These are phyloP conservation scores for Chunga burmeisteri DNA, from an alignment of 2,113 vertebrate genomes.

Conservation along the genomic window DNA sequence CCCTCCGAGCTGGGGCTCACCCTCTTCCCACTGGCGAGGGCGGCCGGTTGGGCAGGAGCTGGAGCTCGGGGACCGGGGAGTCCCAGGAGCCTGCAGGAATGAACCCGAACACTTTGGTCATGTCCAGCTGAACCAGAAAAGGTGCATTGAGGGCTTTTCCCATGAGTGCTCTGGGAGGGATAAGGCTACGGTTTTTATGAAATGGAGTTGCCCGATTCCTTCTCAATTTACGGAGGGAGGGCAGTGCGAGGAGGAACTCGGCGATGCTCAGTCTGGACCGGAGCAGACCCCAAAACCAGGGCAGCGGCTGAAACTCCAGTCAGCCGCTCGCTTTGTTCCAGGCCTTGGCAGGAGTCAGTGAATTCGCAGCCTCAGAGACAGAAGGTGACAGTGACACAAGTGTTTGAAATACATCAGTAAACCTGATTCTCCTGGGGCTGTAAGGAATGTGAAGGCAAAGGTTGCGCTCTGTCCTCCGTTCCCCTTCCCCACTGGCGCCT, in stretches of 20 bases:
- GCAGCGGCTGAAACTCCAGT: neutral
- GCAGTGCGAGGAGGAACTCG: neutral
- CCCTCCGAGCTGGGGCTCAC: neutral
- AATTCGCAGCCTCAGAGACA: neutral
- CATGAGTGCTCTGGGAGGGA: neutral
- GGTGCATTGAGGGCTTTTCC: neutral
- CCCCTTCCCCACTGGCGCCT: neutral
- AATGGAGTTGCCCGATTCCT: too few relatives aligned
- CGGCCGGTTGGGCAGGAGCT: accelerated
- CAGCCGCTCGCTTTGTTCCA: accelerated
- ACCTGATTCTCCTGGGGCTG: neutral
- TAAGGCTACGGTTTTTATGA: neutral
- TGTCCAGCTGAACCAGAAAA: neutral
- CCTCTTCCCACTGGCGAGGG: accelerated
- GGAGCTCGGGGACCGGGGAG: neutral
- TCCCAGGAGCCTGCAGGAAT: neutral
- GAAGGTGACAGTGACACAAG: neutral
- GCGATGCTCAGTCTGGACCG: neutral
- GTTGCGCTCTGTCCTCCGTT: accelerated
- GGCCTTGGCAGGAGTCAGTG: neutral
- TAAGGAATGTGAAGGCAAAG: neutral
- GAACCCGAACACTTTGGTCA: accelerated
- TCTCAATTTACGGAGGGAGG: accelerated
- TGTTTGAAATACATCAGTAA: neutral
- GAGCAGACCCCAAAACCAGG: neutral